Percentiles rank a stretch among this genome's conserved stretches.
Evolutionary conservation across 2,113 vertebrate species (phyloP).

Genomic region (Platichthys flesus): DNA sequence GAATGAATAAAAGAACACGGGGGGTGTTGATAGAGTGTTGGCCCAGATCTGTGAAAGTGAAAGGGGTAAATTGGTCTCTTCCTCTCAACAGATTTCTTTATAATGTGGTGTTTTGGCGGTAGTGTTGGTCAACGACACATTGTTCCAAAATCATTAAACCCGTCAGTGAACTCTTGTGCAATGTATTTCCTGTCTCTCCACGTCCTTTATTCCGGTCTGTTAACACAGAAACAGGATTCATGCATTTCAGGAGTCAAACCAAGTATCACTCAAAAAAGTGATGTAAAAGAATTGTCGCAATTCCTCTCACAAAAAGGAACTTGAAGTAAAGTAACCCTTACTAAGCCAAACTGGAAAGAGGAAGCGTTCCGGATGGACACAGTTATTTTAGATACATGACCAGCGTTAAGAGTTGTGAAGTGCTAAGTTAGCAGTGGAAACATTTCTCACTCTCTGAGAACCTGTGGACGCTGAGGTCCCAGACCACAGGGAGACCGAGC

Average conservation of each 20-base stretch:
- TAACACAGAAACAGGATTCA: not conserved
- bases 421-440: constrained; percentile 36
- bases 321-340: constrained; percentile 4
- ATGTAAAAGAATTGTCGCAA: not conserved
- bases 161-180: too few species aligned
- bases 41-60: too few species aligned
- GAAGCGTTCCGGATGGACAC: constrained; percentile 21
- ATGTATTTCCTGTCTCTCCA: too few species aligned
- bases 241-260: not conserved
- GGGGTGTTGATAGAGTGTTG: too few species aligned
- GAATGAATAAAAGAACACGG: too few species aligned
- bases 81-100: too few species aligned
- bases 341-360: constrained; percentile 19
- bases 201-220: not conserved
- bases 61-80: too few species aligned
- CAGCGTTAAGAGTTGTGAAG: not conserved
- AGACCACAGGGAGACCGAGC: constrained; percentile 53
- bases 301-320: not conserved
- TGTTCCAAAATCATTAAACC: too few species aligned
- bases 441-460: constrained; percentile 39
- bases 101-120: too few species aligned
- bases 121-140: too few species aligned
- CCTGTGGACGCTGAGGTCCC: constrained; percentile 45
- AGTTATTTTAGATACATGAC: constrained; percentile 35
- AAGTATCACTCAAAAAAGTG: not conserved